Evolutionary conservation across 2,888 invertebrate genomes (phyloP).

Genomic region (Cheilosia variabilis): DNA sequence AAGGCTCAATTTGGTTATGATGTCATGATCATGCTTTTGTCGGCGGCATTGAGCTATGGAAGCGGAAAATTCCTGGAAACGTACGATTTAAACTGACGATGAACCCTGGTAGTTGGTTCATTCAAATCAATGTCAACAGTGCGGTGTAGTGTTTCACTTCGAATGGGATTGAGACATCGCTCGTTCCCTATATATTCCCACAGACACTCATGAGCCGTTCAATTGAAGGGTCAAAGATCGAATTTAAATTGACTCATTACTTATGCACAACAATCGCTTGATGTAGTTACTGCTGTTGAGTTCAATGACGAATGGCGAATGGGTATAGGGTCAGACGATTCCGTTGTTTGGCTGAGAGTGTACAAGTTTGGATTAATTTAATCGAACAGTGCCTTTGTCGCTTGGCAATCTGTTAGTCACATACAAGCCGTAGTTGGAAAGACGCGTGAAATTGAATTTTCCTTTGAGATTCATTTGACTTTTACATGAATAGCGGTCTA

Average conservation of each 20-base stretch:
- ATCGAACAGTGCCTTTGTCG: not conserved
- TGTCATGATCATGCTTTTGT: too few relatives aligned
- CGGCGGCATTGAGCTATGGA: too few relatives aligned
- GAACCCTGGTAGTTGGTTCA: not conserved
- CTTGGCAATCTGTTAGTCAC: too few relatives aligned
- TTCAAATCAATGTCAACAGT: constrained; percentile 1
- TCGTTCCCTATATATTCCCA: constrained; percentile 44
- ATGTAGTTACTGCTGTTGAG: constrained; percentile 27
- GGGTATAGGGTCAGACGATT: constrained; percentile 8
- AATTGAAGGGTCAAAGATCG: constrained; percentile 76
- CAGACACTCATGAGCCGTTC: constrained; percentile 16
- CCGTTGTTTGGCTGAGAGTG: constrained; percentile 1
- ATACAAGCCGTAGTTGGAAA: too few relatives aligned
- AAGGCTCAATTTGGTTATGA: too few relatives aligned
- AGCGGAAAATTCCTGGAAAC: not conserved
- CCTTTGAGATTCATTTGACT: too few relatives aligned
- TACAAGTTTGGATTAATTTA: not conserved
- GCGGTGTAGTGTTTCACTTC: constrained; percentile 33
- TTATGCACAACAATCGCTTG: constrained; percentile 66
- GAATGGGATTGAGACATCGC: constrained; percentile 42
- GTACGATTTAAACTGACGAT: not conserved
- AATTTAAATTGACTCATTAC: constrained; percentile 78
- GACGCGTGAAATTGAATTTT: too few relatives aligned
- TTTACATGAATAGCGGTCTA: too few relatives aligned
- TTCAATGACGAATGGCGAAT: constrained; percentile 51